Conservation (phyloP, 2,113 vertebrate genomes). For the Riparia riparia region DNA sequence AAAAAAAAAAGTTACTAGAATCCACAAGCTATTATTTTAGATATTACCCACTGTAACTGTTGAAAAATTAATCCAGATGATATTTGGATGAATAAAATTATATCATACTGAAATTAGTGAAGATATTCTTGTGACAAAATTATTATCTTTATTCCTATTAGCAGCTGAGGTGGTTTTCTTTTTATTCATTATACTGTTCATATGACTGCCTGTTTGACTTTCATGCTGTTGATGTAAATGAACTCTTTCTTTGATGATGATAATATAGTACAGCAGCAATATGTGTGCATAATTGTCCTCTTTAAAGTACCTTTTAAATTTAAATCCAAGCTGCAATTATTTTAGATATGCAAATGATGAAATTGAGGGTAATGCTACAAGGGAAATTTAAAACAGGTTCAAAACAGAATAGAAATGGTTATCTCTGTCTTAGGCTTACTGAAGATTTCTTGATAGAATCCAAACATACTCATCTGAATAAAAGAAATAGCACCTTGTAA, state of each 20-base stretch:
- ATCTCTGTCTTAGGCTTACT: neutral
- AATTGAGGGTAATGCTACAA: neutral
- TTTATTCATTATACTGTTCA: slow-evolving; percentile 7
- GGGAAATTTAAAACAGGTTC: neutral
- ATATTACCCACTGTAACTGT: neutral
- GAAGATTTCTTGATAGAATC: neutral
- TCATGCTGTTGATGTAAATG: slow-evolving; percentile 49
- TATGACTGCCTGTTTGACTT: slow-evolving; percentile 41
- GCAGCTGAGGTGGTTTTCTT: neutral
- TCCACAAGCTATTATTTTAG: neutral
- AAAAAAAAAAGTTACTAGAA: neutral
- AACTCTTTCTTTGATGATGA: slow-evolving; percentile 53
- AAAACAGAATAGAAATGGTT: neutral
- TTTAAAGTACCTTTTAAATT: slow-evolving; percentile 46
- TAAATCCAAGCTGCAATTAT: slow-evolving; percentile 43
- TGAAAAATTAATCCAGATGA: neutral
- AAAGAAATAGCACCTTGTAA: neutral
- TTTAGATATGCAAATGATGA: slow-evolving; percentile 52
- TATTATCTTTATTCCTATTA: neutral
- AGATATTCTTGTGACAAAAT: neutral
- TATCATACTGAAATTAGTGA: neutral
- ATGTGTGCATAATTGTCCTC: slow-evolving; percentile 37
- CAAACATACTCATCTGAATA: neutral
- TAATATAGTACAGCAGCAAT: slow-evolving; percentile 25
- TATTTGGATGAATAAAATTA: neutral